These are phyloP conservation scores for Rhopalosiphum maidis DNA, from an alignment of 1,140 invertebrate species.

Conservation along the genomic window DNA sequence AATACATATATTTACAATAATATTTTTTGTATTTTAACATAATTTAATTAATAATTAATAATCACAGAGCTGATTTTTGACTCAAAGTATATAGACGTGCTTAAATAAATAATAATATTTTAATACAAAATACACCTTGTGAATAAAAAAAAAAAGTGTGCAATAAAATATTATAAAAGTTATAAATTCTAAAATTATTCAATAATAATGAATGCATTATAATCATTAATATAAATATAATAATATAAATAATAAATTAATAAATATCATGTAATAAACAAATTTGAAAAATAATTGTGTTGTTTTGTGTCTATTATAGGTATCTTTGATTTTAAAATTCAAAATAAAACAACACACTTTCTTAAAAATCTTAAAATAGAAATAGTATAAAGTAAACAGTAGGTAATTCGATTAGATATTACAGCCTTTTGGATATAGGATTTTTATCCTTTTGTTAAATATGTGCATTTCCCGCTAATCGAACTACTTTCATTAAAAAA, in stretches of 20 bases:
- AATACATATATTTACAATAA: background rate
- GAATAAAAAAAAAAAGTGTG: background rate
- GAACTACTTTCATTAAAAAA: constrained; percentile 32
- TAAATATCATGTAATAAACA: background rate
- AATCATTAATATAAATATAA: background rate
- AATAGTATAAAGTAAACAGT: constrained; percentile 15
- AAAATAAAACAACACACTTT: background rate
- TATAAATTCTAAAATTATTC: background rate
- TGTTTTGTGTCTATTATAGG: background rate
- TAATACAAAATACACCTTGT: background rate
- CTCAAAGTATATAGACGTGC: background rate
- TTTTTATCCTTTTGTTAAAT: background rate
- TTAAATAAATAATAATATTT: background rate
- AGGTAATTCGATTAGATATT: constrained; percentile 51
- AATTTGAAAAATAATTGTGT: constrained; percentile 1
- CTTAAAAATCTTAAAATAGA: background rate
- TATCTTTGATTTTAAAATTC: constrained; percentile 17
- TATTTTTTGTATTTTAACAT: background rate
- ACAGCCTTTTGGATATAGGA: constrained; percentile 51
- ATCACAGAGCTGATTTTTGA: background rate
- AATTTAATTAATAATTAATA: background rate
- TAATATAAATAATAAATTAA: background rate
- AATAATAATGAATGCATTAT: background rate
- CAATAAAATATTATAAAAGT: background rate
- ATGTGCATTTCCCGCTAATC: constrained; percentile 41